Evolutionary conservation across 2,113 vertebrate species (phyloP), one percentile per base, ranked within the genome.

Genomic region (Grammatotria lemairii): DNA sequence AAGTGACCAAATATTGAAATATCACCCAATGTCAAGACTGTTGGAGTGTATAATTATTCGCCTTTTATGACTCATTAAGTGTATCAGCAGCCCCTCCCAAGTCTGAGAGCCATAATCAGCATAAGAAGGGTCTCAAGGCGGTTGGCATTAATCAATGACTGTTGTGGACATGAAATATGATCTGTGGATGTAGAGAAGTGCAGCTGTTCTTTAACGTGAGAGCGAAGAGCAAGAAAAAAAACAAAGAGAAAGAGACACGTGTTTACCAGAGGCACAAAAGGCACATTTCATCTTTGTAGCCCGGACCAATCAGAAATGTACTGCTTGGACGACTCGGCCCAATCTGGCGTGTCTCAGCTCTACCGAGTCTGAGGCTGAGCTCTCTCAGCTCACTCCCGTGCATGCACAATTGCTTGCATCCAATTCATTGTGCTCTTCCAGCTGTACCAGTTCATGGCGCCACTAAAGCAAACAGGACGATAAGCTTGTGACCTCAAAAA

Each of bases 1-100:
- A 83, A 93, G 87, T 75, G 88, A 63, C 88, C 89, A 92, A 92
- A 93, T 88, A 93, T 90, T 95, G 92, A 94, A 95, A 95, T 93
- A 94, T 91, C 84, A 83, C 33, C 89, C 91, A 86, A 84, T 86
- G 87, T 93, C 88, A 87, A 83, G 90, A 79, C 88, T 84, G 80
- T 42, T 85, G 80, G 78, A 91, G 91, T 92, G 93, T 70, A 91
- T 89, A 85, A 90, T 91, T 92, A 82, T 49, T 80, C 1, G 35
- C 82, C 57, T 93, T 93, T 94, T 90, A 87, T 90, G 87, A 89
- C 80, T 94, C 87, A 93, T 92, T 94, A 89, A 87, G 80, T 35
- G 42, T 80, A 85, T 91, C 85, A 87, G 83, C 40, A 51, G 81
- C 58, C 84, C 86, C 84, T 85, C 90, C 88, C 87, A 70, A 65